Base-by-base conservation (phyloP, 2,113 vertebrate genomes). In the Lasiurus borealis region DNA sequence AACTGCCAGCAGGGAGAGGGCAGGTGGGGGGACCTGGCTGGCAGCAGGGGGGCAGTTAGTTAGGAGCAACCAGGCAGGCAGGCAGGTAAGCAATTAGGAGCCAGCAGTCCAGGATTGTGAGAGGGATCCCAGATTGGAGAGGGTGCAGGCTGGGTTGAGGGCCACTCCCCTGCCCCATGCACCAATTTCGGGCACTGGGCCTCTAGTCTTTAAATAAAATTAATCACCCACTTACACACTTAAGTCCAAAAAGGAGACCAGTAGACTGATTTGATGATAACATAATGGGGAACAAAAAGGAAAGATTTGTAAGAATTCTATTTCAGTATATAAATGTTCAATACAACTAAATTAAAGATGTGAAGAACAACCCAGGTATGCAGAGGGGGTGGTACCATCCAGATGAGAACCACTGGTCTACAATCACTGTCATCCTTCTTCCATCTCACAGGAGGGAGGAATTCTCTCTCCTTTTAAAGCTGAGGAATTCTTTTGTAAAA, bases 271-370 rank as follows among this genome's bases (percentile, higher is more conserved):
- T 64, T 86, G 25, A 92, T 52, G 25, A 92, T 52, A 83, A 91
- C 27, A 88, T 73, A 81, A 85, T 86, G 46, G 83, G 64, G 21
- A 92, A 86, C 6, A 50, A 95, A 92, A 94, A 77, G 36, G 31
- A 81, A 91, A 83, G 77, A 80, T 59, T 80, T 89, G 46, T 83
- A 82, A 68, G 66, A 84, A 73, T 71, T 93, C 9, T 46, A 89
- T 82, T 93, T 85, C 46, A 71, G 25, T 19, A 83, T 91, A 46
- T n/a, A 96, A 84, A 91, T 66, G 44, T 59, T 88, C 25, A 86
- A 92, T 50, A 88, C 62, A 94, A 94, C 59, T 85, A 72, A 92
- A 95, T 21, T 71, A 85, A 96, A 95, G 14, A 81, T 19, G 57
- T 62, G 71, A 95, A 85, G n/a, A 92, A 71, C 48, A 25, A 89